Base-by-base conservation (phyloP, 2,797 vertebrate genomes). In the Melanotaenia maccullochi region DNA sequence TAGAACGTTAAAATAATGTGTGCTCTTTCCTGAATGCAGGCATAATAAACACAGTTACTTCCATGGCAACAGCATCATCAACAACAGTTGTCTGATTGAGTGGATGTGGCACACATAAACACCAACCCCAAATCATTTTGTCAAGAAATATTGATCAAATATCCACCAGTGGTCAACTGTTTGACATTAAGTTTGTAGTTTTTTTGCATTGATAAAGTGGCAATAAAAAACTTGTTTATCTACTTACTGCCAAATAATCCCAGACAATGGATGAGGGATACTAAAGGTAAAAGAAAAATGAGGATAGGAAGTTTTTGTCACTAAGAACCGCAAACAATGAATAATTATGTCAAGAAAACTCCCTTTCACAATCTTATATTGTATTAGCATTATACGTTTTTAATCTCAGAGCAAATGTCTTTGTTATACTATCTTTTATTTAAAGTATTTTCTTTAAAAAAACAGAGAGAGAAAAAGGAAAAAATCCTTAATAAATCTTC, bases 141-240 rank as follows among this genome's bases (percentile, higher is more conserved):
- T 71, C 9, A 55, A 73, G 61, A 78, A 60, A 11, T 66, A 82
- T 86, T 75, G 73, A 89, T 87, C 64, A 68, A 44, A 76, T 42
- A 68, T 71, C 62, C 42, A 24, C 56, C 58, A 60, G 16, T 68
- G 64, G 66, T 81, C 73, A 76, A 83, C 71, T 80, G 71, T 70
- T 88, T 68, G 52, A 55, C 79, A 79, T 90, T 82, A 40, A 81
- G 82, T 79, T 78, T 30, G 38, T 54, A 8, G 60, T 73, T 70
- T 78, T 70, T 80, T 85, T 84, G 76, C 60, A 69, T 12, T 63
- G 32, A 85, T 75, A 73, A 81, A 75, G 13, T 76, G 56, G 54
- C 57, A 68, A 86, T 86, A 76, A 67, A 89, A 73, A 76, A 66
- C 14, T 9, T 58, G 57, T 78, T 79, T 88, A 63, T 78, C 65